Evolutionary conservation across 2,113 vertebrate genomes (phyloP), one percentile per base, ranked within the genome.

Genomic region (Colaptes auratus): DNA sequence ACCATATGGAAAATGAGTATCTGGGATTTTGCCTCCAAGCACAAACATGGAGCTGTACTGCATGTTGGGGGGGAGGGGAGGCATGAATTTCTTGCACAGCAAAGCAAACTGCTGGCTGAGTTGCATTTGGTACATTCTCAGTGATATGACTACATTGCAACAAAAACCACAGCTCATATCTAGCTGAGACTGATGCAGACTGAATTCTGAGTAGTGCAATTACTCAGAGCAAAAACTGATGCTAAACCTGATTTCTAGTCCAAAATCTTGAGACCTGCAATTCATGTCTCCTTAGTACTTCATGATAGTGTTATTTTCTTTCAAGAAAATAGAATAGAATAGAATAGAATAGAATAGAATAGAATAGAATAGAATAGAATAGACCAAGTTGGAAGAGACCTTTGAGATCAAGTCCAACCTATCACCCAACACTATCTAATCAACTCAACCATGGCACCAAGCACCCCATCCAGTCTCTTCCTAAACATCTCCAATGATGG

Each of bases 111-210:
- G 20, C n/a, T 33, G 23, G 10, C 35, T 66, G 19, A 72, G 9
- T 13, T 58, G 20, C 36, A 53, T 79, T 86, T 44, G 66, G 28
- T 14, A 65, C 30, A 23, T 58, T 63, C 30, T 91, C 74, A 46
- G 64, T 0, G 1, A 12, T 30, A 33, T 1, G 6, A 67, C 23
- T 50, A 48, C 8, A 8, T 2, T 58, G 42, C 46, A 60, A 3
- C 31, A 86, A 63, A 2, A 78, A 21, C 33, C 72, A 52, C 31
- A 42, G 42, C 31, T 14, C 36, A 27, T 12, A 46, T 2, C 46
- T 24, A 52, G 24, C 44, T 25, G 21, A 65, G 25, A 55, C 50
- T 42, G 63, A 79, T 7, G 25, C 15, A 81, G 19, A 53, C 23
- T 70, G 35, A 42, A 42, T 50, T 71, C 35, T 59, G 21, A 74